These are phyloP conservation scores for Cotesia congregata DNA, from an alignment of 2,888 invertebrate genomes.

Conservation along the genomic window DNA sequence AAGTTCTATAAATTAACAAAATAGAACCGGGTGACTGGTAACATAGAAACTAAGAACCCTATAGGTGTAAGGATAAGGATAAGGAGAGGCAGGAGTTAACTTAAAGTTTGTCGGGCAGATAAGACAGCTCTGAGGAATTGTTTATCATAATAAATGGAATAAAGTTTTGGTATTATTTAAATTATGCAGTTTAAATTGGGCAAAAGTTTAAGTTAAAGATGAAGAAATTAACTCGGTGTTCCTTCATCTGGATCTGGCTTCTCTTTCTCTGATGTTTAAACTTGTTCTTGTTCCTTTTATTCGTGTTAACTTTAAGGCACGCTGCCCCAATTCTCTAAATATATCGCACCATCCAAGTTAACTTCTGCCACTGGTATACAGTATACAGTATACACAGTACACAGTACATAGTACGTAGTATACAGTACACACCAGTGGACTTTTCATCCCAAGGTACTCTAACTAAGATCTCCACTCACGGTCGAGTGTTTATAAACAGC, in stretches of 20 bases:
- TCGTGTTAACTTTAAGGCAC: slow-evolving; percentile 44
- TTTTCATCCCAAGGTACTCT: slow-evolving; percentile 53
- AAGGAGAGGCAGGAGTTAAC: neutral
- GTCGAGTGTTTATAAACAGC: slow-evolving; percentile 66
- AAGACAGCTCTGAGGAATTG: neutral
- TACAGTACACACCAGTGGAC: slow-evolving; percentile 29
- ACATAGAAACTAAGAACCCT: neutral
- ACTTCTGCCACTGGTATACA: too few relatives aligned
- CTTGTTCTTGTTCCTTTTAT: slow-evolving; percentile 36
- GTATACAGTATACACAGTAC: too few relatives aligned
- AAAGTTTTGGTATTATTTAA: neutral
- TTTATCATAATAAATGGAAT: neutral
- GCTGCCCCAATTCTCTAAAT: slow-evolving; percentile 68
- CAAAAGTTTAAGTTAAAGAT: neutral
- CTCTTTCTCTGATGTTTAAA: neutral
- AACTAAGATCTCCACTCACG: slow-evolving; percentile 64
- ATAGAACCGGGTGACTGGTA: neutral
- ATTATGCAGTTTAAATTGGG: neutral
- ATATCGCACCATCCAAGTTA: slow-evolving; percentile 48
- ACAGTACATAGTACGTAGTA: neutral
- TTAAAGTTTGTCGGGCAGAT: neutral
- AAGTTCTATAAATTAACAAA: neutral
- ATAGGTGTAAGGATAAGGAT: neutral
- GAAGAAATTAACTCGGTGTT: neutral
- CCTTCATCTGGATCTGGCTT: neutral